A percentile compares a stretch with the other conserved stretches of the same genome.
These are phyloP conservation scores for Erythrocebus patas DNA, from an alignment of 2,113 vertebrate species.

Conservation along the genomic window DNA sequence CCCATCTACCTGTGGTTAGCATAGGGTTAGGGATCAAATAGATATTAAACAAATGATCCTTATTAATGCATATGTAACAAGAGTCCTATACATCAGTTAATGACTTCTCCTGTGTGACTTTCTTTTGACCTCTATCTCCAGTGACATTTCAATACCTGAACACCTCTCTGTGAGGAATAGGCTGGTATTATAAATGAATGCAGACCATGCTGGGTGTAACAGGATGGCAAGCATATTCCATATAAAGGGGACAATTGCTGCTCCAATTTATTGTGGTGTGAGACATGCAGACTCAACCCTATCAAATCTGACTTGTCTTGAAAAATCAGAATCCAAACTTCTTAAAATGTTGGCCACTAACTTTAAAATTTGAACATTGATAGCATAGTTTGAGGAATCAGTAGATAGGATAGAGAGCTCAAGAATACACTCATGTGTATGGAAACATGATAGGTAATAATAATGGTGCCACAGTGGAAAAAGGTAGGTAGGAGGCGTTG, in stretches of 20 bases:
- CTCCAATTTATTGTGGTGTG: not conserved
- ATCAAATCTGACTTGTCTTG: not conserved
- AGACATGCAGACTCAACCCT: not conserved
- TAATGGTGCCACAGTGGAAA: not conserved
- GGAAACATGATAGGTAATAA: not conserved
- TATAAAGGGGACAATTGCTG: not conserved
- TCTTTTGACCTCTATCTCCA: not conserved
- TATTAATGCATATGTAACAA: not conserved
- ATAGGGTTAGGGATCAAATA: not conserved
- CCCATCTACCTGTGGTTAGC: not conserved
- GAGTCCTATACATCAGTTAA: not conserved
- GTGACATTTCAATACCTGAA: not conserved
- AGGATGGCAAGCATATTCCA: too few relatives aligned
- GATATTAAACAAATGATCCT: not conserved
- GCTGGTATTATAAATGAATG: not conserved
- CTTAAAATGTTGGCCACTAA: not conserved
- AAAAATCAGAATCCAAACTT: not conserved
- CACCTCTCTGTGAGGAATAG: not conserved
- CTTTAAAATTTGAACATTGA: not conserved
- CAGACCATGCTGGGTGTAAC: too few relatives aligned
- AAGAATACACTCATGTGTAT: accelerated
- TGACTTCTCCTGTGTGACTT: not conserved
- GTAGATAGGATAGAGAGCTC: too few relatives aligned
- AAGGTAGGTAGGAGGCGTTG: not conserved
- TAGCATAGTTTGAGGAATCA: not conserved